A percentile compares a stretch with the other conserved stretches of the same genome.
Conservation (phyloP, 2,113 vertebrate genomes). For the Clupea harengus region DNA sequence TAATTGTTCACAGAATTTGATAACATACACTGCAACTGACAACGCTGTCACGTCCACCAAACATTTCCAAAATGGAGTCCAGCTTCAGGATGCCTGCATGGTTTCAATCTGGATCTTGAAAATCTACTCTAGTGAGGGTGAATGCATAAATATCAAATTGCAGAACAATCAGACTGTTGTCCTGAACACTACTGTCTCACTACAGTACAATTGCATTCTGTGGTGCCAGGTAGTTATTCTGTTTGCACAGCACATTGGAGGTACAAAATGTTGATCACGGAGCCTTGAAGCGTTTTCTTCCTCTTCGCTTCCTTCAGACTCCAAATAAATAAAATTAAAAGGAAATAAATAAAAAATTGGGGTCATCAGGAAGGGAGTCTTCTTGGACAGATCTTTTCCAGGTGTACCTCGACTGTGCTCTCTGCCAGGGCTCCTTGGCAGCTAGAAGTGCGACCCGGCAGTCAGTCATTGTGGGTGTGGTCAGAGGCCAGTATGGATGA, state of each 20-base stretch:
- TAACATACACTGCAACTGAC: not conserved
- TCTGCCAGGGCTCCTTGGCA: not conserved
- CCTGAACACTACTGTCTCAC: too few species aligned
- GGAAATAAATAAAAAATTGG: not conserved
- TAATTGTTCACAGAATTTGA: not conserved
- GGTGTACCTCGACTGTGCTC: not conserved
- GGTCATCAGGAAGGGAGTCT: constrained; percentile 1
- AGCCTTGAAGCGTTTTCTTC: too few species aligned
- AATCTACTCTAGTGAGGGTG: not conserved
- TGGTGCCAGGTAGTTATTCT: not conserved
- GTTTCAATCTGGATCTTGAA: not conserved
- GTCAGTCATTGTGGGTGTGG: not conserved
- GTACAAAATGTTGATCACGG: too few species aligned
- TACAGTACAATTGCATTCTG: not conserved
- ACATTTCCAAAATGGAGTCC: not conserved
- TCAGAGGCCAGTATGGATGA: not conserved
- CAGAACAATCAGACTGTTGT: not conserved
- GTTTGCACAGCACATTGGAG: not conserved
- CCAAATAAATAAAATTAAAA: not conserved
- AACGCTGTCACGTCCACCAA: not conserved
- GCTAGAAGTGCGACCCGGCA: not conserved
- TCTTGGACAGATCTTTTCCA: not conserved
- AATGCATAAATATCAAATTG: not conserved
- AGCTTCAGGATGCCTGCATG: not conserved
- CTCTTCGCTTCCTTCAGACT: constrained; percentile 9